phyloP scores from a whole-genome alignment of 2,888 invertebrate species.

The Pemphredon lugubris region DNA sequence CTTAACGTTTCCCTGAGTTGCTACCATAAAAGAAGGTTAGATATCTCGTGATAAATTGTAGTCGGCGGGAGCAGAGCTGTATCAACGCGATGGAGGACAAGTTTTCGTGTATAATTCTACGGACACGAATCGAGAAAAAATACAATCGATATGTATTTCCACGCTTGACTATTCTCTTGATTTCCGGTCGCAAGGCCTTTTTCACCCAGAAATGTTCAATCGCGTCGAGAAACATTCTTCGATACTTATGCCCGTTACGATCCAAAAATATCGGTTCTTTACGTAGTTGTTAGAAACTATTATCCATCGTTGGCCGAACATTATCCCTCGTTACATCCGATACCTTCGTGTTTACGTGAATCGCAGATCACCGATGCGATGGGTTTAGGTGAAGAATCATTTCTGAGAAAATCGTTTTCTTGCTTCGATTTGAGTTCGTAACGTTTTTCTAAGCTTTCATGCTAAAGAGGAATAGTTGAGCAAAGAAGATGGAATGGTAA shows the following conservation, averaged over 20 bases:
- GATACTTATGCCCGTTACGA: background rate
- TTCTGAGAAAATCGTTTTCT: no score
- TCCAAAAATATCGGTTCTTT: background rate
- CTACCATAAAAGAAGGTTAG: conserved; percentile 68
- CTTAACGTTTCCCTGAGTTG: conserved; percentile 73
- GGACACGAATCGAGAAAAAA: conserved; percentile 56
- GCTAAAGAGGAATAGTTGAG: conserved; percentile 59
- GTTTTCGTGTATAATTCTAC: conserved; percentile 69
- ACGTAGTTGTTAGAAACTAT: no score
- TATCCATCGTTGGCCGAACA: no score
- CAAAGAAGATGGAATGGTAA: conserved; percentile 70
- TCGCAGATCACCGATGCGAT: no score
- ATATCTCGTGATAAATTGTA: conserved; percentile 67
- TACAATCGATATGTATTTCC: conserved; percentile 54
- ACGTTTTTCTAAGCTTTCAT: no score
- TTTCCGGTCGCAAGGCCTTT: no score
- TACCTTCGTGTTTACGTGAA: no score
- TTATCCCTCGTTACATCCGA: no score
- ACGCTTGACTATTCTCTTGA: conserved; percentile 57
- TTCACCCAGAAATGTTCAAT: background rate
- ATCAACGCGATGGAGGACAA: conserved; percentile 68
- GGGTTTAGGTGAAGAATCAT: no score
- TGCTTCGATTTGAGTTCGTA: no score
- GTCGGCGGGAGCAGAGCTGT: conserved; percentile 79
- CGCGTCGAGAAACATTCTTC: background rate